phyloP scores from a whole-genome alignment of 2,888 invertebrate species.

The Laspeyria flexula region DNA sequence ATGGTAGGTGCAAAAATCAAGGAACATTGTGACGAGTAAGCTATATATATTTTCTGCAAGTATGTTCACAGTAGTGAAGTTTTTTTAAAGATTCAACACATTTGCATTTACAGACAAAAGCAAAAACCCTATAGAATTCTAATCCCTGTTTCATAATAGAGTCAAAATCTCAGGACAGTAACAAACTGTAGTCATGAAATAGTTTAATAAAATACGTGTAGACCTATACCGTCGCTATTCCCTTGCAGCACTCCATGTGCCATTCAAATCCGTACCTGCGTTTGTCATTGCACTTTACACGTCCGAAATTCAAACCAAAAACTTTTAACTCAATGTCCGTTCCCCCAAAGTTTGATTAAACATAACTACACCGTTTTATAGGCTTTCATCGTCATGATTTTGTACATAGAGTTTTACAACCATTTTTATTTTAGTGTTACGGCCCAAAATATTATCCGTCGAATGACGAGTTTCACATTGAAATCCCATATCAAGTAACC shows the following conservation, averaged over 20 bases:
- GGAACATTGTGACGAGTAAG: no score
- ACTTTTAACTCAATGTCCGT: slow-evolving; percentile 39
- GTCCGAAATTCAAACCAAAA: slow-evolving; percentile 34
- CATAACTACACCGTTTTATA: slow-evolving; percentile 39
- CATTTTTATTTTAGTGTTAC: slow-evolving; percentile 79
- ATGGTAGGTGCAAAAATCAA: no score
- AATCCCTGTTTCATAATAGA: slow-evolving; percentile 2
- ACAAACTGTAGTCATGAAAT: no score
- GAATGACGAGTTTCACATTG: slow-evolving; percentile 52
- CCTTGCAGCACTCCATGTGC: slow-evolving; percentile 10
- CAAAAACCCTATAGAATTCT: neutral
- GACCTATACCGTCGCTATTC: slow-evolving; percentile 16
- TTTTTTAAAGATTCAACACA: neutral
- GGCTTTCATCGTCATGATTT: slow-evolving; percentile 53
- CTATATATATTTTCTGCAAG: no score
- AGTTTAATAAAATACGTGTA: no score
- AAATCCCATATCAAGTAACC: slow-evolving; percentile 69
- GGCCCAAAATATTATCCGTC: slow-evolving; percentile 68
- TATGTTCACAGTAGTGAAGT: no score
- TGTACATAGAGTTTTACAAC: slow-evolving; percentile 61
- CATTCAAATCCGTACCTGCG: slow-evolving; percentile 25
- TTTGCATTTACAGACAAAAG: neutral
- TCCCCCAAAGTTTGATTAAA: slow-evolving; percentile 51
- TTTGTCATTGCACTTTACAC: slow-evolving; percentile 27
- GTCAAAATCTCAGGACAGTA: no score